Conservation (phyloP, 2,113 vertebrate species). For the Calidris pugnax region DNA sequence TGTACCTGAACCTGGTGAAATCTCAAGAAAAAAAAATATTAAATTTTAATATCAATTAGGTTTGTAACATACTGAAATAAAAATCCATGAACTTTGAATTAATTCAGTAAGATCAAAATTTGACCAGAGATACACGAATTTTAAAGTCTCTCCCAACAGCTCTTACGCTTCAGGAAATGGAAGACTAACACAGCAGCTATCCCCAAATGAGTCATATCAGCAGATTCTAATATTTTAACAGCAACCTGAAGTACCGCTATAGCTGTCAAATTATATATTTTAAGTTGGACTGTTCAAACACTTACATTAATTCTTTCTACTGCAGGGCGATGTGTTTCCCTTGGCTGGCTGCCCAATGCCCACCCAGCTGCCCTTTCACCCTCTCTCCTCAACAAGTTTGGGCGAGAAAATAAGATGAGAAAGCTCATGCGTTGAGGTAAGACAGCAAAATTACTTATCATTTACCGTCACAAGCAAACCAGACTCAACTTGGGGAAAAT, state of each 20-base stretch:
- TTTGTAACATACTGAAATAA: not conserved
- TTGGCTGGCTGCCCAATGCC: not conserved
- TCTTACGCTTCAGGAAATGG: not conserved
- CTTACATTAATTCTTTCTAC: not conserved
- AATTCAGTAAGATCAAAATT: not conserved
- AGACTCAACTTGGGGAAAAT: not conserved
- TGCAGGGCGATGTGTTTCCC: not conserved
- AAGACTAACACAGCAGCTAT: not conserved
- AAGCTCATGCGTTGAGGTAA: not conserved
- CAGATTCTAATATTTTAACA: not conserved
- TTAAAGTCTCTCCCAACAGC: not conserved
- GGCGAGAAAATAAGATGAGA: not conserved
- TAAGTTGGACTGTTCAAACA: not conserved
- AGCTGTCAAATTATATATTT: not conserved
- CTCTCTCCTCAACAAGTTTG: not conserved
- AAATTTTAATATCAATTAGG: not conserved
- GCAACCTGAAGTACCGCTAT: not conserved
- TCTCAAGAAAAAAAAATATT: not conserved
- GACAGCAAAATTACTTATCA: not conserved
- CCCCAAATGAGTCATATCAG: not conserved
- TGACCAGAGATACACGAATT: too few species aligned
- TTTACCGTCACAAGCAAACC: fast-evolving
- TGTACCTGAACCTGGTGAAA: not conserved
- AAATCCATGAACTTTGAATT: not conserved
- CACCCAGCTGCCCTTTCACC: not conserved